Evolutionary conservation across 2,113 vertebrate species (phyloP), one percentile per base, ranked within the genome.

Genomic region (Micronycteris hirsuta): DNA sequence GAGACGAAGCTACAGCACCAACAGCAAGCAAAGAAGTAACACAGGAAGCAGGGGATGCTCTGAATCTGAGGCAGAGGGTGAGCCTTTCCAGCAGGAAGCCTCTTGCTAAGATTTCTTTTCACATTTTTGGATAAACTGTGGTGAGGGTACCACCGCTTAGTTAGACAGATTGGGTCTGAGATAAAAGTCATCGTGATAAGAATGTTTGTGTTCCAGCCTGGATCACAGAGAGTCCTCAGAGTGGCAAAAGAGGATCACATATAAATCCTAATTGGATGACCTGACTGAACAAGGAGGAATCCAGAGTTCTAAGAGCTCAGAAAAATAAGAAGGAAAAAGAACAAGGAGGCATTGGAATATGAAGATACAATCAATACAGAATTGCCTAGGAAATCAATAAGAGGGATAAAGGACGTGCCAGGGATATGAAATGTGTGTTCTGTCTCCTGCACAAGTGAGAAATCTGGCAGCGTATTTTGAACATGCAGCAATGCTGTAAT

Each of bases 401-500:
- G 87, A 93, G 94, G 76, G 97, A 96, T 96, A 93, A 97, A 97
- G 98, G 89, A 91, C 4, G 15, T 85, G 38, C 88, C 31, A 73
- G 91, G 97, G 84, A 97, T 97, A 52, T 96, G 96, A 93, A 97
- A 97, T 95, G 36, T 45, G 91, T 96, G 92, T 36, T 94, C 95
- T 96, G 94, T 98, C 96, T 98, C 95, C 94, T 77, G 93, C 97
- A 97, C 11, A 38, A 97, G 97, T 71, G 93, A 97, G 97, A 98
- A 97, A 97, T 95, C 96, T 96, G 92, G 91, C 93, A 96, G 96
- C 70, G 28, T 96, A 93, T 90, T 97, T 98, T 96, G 98, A 98
- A 98, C 97, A 98, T 95, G 97, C 98, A 96, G 97, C 97, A 97
- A 96, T 96, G 97, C 98, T 97, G 95, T 98, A 98, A 98, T 98